Conservation (phyloP, 2,888 invertebrate genomes). For the Cheilosia soror region DNA sequence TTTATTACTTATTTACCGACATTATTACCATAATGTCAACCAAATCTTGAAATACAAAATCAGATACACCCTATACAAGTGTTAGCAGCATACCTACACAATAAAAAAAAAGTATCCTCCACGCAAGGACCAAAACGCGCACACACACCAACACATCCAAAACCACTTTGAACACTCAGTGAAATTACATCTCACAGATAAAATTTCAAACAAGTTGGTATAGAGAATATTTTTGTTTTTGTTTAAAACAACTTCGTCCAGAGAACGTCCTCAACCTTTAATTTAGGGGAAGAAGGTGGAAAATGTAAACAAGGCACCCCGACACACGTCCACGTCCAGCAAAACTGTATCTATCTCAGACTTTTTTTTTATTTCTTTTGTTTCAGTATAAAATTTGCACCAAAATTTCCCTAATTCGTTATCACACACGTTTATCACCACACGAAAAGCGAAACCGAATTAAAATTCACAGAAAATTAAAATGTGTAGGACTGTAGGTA, state of each 20-base stretch:
- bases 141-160: conserved; percentile 31
- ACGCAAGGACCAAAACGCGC: conserved; percentile 47
- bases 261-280: background rate
- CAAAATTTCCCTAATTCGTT: conserved; percentile 6
- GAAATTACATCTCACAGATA: conserved; percentile 59
- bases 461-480: conserved; percentile 22
- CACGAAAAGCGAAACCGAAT: conserved; percentile 23
- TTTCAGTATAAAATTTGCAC: conserved; percentile 24
- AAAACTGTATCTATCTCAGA: conserved; percentile 23
- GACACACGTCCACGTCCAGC: conserved; percentile 11
- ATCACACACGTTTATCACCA: conserved; percentile 38
- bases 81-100: background rate
- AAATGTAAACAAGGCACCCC: conserved; percentile 64
- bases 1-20: conserved; percentile 51
- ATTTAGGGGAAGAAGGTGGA: conserved; percentile 29
- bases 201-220: conserved; percentile 34
- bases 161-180: conserved; percentile 38
- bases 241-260: background rate
- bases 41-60: conserved; percentile 14
- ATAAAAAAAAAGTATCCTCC: conserved; percentile 8
- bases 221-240: background rate
- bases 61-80: conserved; percentile 23
- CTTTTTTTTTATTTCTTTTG: conserved; percentile 8
- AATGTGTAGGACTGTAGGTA: conserved; percentile 15
- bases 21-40: conserved; percentile 35